These are phyloP conservation scores for Cephus sareptanus DNA, from an alignment of 2,888 invertebrate species.

Conservation along the genomic window DNA sequence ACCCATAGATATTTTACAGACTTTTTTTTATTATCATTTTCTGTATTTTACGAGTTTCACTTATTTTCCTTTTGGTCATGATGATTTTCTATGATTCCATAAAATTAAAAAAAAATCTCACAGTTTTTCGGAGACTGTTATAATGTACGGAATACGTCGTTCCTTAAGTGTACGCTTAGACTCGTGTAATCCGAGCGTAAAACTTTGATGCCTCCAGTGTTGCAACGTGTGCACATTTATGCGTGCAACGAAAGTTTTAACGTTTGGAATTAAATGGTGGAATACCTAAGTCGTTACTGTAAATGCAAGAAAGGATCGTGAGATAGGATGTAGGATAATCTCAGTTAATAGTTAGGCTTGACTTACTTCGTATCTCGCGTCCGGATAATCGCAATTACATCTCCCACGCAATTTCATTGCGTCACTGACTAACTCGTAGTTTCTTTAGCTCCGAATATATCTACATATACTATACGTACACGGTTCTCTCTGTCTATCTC, in stretches of 20 bases:
- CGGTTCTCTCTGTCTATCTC: neutral
- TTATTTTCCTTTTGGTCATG: neutral
- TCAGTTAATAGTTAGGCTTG: slow-evolving; percentile 37
- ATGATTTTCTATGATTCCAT: neutral
- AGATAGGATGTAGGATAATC: slow-evolving; percentile 37
- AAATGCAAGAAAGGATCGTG: neutral
- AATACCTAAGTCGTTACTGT: neutral
- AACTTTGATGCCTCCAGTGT: neutral
- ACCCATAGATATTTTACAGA: no score
- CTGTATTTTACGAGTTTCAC: neutral
- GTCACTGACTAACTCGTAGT: neutral
- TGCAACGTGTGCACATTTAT: neutral
- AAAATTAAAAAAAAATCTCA: neutral
- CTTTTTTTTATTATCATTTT: neutral
- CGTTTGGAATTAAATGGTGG: neutral
- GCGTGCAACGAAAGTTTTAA: neutral
- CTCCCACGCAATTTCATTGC: neutral
- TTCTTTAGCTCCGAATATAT: neutral
- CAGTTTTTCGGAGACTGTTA: neutral
- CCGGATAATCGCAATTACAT: neutral
- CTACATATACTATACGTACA: neutral
- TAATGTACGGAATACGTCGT: neutral
- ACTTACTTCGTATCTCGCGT: slow-evolving; percentile 19
- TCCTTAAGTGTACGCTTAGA: neutral
- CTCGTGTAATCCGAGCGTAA: neutral